These are phyloP conservation scores for Coendou prehensilis DNA, from an alignment of 2,797 vertebrate species.

Conservation along the genomic window DNA sequence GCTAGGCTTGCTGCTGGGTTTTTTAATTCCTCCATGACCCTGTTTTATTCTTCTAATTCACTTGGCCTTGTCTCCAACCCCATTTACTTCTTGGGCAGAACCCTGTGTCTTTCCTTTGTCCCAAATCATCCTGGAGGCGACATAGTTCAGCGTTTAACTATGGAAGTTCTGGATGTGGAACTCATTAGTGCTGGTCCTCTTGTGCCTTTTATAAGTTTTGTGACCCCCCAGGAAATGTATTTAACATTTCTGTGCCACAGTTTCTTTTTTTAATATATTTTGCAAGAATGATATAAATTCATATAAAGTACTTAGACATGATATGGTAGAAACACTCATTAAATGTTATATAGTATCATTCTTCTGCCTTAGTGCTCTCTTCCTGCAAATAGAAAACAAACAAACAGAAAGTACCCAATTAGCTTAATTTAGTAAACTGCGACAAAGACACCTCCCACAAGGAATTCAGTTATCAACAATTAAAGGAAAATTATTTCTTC, in stretches of 20 bases:
- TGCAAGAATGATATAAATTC: not conserved
- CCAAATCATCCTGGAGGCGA: not conserved
- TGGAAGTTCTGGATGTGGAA: not conserved
- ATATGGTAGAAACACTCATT: not conserved
- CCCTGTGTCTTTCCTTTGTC: not conserved
- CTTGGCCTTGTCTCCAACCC: not conserved
- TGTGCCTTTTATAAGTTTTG: not conserved
- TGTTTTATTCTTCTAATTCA: not conserved
- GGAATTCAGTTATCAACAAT: not conserved
- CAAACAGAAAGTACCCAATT: not conserved
- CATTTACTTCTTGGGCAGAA: not conserved
- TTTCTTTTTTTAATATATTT: not conserved
- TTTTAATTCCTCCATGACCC: not conserved
- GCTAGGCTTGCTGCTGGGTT: not conserved
- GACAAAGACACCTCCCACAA: not conserved
- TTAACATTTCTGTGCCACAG: not conserved
- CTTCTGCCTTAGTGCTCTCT: not conserved
- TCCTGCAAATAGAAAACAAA: not conserved
- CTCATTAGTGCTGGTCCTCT: not conserved
- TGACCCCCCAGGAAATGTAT: not conserved
- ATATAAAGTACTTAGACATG: not conserved
- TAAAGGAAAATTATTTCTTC: constrained; percentile 11
- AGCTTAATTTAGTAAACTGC: constrained; percentile 21
- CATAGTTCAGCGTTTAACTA: not conserved
- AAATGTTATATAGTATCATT: not conserved